A percentile compares a stretch with the other conserved stretches of the same genome.
These are phyloP conservation scores for Syngnathus typhle DNA, from an alignment of 2,113 vertebrate species.

Conservation along the genomic window DNA sequence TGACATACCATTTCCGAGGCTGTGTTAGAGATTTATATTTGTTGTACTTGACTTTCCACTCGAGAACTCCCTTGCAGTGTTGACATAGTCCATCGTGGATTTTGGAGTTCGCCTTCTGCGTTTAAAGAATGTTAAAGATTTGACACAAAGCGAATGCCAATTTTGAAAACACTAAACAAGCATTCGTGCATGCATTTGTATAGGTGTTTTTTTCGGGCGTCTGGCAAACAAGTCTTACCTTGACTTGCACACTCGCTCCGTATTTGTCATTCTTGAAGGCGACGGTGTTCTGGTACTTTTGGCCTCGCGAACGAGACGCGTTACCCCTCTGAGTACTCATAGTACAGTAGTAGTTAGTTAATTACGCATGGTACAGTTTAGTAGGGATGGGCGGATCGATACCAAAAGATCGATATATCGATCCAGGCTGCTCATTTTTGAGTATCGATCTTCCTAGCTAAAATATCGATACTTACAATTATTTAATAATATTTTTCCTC, in stretches of 20 bases:
- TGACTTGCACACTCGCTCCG: slow-evolving; percentile 75
- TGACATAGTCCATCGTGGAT: slow-evolving; percentile 87
- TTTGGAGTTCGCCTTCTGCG: slow-evolving; percentile 85
- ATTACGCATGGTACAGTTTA: neutral
- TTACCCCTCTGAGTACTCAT: slow-evolving; percentile 92
- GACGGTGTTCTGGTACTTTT: slow-evolving; percentile 79
- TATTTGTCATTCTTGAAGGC: slow-evolving; percentile 86
- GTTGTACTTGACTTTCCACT: slow-evolving; percentile 94
- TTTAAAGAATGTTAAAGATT: slow-evolving; percentile 1
- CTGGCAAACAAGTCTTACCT: slow-evolving; percentile 72
- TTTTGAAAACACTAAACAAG: neutral
- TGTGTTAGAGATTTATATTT: slow-evolving; percentile 90
- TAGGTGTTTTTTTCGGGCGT: too few relatives aligned
- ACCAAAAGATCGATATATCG: too few relatives aligned
- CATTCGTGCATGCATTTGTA: neutral
- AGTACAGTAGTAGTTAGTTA: neutral
- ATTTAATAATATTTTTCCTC: too few relatives aligned
- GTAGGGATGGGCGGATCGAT: too few relatives aligned
- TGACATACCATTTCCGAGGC: slow-evolving; percentile 83
- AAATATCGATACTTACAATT: too few relatives aligned
- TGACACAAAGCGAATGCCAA: too few relatives aligned
- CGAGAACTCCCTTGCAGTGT: slow-evolving; percentile 85
- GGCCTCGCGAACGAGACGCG: slow-evolving; percentile 73
- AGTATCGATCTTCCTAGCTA: too few relatives aligned
- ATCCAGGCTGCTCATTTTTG: too few relatives aligned